A percentile compares a stretch with the other conserved stretches of the same genome.
These are phyloP conservation scores for Lysandra bellargus DNA, from an alignment of 2,888 invertebrate genomes.

Conservation along the genomic window DNA sequence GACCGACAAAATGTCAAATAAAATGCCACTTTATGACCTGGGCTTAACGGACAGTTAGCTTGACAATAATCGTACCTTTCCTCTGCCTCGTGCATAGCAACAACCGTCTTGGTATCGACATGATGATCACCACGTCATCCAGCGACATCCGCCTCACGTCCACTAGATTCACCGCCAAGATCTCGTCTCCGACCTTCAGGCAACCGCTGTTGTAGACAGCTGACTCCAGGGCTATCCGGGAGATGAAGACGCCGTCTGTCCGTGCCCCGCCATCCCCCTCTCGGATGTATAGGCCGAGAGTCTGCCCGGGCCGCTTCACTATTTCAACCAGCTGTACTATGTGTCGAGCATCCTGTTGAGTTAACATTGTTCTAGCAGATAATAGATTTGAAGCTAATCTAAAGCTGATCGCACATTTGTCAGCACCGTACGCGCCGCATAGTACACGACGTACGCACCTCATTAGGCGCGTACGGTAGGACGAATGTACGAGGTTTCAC, in stretches of 20 bases:
- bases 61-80: slow-evolving; percentile 74
- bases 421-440: no score
- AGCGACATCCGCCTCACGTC: slow-evolving; percentile 98
- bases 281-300: slow-evolving; percentile 97
- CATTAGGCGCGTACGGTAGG: no score
- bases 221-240: slow-evolving; percentile 92
- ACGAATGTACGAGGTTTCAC: no score
- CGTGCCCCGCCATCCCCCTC: slow-evolving; percentile 99
- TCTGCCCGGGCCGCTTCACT: slow-evolving; percentile 99
- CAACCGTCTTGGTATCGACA: slow-evolving; percentile 98
- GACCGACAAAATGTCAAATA: no score
- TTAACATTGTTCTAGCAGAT: no score
- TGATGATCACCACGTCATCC: slow-evolving; percentile 99
- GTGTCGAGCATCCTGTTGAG: slow-evolving; percentile 84
- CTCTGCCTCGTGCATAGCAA: slow-evolving; percentile 95
- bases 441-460: no score
- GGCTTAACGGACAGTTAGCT: neutral
- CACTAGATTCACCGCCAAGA: slow-evolving; percentile 97
- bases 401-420: no score
- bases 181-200: slow-evolving; percentile 98
- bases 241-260: slow-evolving; percentile 98
- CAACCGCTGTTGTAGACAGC: slow-evolving; percentile 98
- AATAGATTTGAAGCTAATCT: no score
- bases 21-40: no score
- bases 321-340: slow-evolving; percentile 97